Evolutionary conservation across 2,113 vertebrate genomes (phyloP).

Genomic region (Turdus rufiventris): DNA sequence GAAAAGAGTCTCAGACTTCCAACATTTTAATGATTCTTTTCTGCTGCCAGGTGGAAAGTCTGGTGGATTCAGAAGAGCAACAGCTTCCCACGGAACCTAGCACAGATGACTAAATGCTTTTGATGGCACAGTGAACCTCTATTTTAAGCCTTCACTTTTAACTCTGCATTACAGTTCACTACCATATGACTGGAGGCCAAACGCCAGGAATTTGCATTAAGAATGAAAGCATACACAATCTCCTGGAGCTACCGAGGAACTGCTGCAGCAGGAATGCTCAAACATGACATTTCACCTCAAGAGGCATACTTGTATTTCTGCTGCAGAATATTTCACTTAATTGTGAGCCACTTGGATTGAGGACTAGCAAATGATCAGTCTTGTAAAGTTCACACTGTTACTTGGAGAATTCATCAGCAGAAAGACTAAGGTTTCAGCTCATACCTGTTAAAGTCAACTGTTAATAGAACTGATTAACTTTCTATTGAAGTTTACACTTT

Average conservation of each 20-base stretch:
- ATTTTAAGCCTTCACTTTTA: slow-evolving; percentile 34
- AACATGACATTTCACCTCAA: background rate
- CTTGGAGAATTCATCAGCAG: background rate
- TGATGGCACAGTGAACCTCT: background rate
- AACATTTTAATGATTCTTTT: background rate
- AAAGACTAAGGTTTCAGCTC: background rate
- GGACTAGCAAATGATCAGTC: background rate
- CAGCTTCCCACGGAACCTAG: slow-evolving; percentile 23
- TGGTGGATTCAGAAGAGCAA: slow-evolving; percentile 23
- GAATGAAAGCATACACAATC: background rate
- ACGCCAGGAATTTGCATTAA: background rate
- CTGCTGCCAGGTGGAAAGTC: background rate
- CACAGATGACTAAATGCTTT: slow-evolving; percentile 35
- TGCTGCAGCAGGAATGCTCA: background rate
- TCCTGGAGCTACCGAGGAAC: background rate
- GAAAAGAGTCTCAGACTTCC: background rate
- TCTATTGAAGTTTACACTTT: background rate
- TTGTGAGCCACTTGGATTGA: background rate
- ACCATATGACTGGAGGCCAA: slow-evolving; percentile 14
- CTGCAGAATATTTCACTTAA: background rate
- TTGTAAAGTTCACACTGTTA: background rate
- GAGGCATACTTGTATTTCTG: background rate
- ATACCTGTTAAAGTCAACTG: background rate
- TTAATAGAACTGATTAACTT: background rate
- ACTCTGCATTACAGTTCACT: background rate